Conservation (phyloP, 2,888 invertebrate species). For the Rambutsinella grinnellia region DNA sequence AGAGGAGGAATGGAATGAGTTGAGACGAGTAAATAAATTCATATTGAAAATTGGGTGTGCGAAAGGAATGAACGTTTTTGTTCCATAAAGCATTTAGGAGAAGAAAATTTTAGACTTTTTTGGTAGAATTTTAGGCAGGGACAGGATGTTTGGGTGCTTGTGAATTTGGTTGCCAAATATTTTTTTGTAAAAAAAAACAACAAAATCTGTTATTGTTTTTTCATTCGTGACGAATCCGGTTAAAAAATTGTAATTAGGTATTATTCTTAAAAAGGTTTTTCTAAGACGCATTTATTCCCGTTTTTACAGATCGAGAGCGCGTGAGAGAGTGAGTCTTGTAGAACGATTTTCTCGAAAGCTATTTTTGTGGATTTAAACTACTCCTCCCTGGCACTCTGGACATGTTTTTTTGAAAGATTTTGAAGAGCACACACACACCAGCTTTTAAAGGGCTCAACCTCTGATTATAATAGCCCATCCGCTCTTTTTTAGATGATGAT, state of each 20-base stretch:
- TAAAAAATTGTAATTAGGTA: conserved; percentile 28
- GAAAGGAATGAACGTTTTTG: not conserved
- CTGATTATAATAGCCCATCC: not conserved
- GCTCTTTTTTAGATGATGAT: not conserved
- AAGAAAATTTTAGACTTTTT: conserved; percentile 1
- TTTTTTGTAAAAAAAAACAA: conserved; percentile 29
- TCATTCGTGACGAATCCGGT: conserved; percentile 46
- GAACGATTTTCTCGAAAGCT: not conserved
- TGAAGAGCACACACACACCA: not conserved
- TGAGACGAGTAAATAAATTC: too few relatives aligned
- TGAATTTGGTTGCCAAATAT: conserved; percentile 56
- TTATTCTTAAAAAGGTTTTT: conserved; percentile 20
- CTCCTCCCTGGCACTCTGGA: not conserved
- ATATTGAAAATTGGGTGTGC: conserved; percentile 25
- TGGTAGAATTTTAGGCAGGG: conserved; percentile 4
- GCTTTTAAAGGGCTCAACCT: not conserved
- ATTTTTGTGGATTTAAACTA: not conserved
- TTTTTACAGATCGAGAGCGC: conserved; percentile 45
- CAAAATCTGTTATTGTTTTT: conserved; percentile 21
- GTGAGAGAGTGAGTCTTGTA: too few relatives aligned
- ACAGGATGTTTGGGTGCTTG: conserved; percentile 56
- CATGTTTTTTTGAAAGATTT: not conserved
- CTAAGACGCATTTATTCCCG: conserved; percentile 38
- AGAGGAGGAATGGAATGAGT: too few relatives aligned
- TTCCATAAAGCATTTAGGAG: not conserved